Conservation (phyloP, 2,888 invertebrate species). For the Rhagium mordax region DNA sequence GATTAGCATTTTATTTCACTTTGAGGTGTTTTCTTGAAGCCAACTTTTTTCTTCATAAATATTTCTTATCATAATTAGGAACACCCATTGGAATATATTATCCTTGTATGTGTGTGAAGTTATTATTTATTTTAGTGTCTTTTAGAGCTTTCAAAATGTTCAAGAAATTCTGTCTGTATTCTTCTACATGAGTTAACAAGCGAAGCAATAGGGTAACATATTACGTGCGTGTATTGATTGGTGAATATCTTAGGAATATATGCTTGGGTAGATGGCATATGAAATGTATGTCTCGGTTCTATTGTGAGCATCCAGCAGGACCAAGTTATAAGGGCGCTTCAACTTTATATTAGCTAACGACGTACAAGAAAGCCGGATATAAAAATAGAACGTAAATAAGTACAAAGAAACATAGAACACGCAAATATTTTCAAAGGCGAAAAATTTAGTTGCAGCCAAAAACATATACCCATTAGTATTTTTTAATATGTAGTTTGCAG, state of each 20-base stretch:
- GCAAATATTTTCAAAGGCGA: slow-evolving; percentile 60
- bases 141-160: not conserved
- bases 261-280: slow-evolving; percentile 59
- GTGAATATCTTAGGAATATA: slow-evolving; percentile 59
- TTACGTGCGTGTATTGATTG: slow-evolving; percentile 59
- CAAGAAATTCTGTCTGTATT: slow-evolving; percentile 12
- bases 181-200: slow-evolving; percentile 47
- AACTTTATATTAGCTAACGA: slow-evolving; percentile 64
- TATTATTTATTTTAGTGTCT: too few species aligned
- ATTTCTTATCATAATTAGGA: too few species aligned
- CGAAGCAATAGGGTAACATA: slow-evolving; percentile 40
- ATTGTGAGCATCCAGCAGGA: slow-evolving; percentile 57
- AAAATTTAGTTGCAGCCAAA: slow-evolving; percentile 61
- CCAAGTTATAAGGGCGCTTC: slow-evolving; percentile 54
- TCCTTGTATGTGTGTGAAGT: too few species aligned
- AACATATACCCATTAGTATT: slow-evolving; percentile 57
- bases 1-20: too few species aligned
- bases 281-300: slow-evolving; percentile 60
- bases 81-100: too few species aligned
- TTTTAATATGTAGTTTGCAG: slow-evolving; percentile 32
- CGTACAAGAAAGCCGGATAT: slow-evolving; percentile 61
- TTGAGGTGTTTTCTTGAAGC: too few species aligned
- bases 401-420: slow-evolving; percentile 57
- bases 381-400: slow-evolving; percentile 60
- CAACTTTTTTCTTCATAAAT: too few species aligned